phyloP scores from a whole-genome alignment of 92 coral and sea anemone species.

The Parazoanthus atlanticus region DNA sequence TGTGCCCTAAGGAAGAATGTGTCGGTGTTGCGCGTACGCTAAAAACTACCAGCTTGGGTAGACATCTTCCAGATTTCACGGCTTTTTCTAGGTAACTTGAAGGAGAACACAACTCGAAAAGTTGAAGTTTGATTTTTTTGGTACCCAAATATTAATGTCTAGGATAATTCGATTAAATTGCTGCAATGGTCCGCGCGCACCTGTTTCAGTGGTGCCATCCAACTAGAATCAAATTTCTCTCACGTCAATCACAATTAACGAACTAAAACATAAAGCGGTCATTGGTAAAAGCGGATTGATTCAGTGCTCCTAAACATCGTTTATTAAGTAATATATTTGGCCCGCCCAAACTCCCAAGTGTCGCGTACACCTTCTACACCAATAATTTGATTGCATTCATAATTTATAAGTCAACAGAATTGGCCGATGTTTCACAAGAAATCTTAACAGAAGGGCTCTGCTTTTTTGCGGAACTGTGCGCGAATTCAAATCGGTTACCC shows the following conservation, averaged over 20 bases:
- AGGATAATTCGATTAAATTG: slow-evolving; percentile 62
- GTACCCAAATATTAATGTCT: slow-evolving; percentile 43
- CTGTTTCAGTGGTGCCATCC: slow-evolving; percentile 46
- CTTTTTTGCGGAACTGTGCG: background rate
- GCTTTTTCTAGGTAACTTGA: background rate
- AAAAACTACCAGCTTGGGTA: background rate
- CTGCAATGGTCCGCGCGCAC: slow-evolving; percentile 35
- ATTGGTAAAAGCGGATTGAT: slow-evolving; percentile 27
- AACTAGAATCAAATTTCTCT: slow-evolving; percentile 40
- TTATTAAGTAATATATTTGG: slow-evolving; percentile 33
- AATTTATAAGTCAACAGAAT: slow-evolving; percentile 33
- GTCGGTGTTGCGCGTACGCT: background rate
- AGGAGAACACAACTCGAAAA: background rate
- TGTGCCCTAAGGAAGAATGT: slow-evolving; percentile 24
- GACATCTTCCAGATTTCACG: background rate
- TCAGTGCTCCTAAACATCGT: slow-evolving; percentile 35
- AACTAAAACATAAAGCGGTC: slow-evolving; percentile 39
- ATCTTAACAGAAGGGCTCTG: background rate
- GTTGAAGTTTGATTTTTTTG: slow-evolving; percentile 42
- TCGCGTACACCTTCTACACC: background rate
- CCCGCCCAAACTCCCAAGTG: slow-evolving; percentile 12
- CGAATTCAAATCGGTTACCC: slow-evolving; percentile 3
- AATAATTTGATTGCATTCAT: slow-evolving; percentile 33
- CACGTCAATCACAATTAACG: slow-evolving; percentile 38
- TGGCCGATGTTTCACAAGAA: slow-evolving; percentile 25